phyloP scores from a whole-genome alignment of 2,797 vertebrate genomes.

The Schizopygopsis pylzovi region DNA sequence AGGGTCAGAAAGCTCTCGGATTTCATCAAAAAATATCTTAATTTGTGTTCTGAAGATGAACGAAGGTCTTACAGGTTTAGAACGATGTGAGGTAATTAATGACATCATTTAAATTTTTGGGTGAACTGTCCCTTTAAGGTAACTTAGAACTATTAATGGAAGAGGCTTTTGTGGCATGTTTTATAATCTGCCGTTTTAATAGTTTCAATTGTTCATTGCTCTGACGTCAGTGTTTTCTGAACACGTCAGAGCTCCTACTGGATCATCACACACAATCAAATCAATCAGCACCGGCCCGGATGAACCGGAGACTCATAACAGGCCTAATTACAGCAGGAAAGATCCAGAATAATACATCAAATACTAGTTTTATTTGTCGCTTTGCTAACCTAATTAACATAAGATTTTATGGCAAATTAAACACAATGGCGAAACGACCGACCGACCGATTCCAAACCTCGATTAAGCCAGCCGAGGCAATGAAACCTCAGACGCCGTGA shows the following conservation, averaged over 20 bases:
- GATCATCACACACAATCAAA: constrained; percentile 38
- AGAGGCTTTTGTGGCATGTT: neutral
- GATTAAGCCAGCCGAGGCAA: constrained; percentile 14
- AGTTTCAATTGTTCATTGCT: neutral
- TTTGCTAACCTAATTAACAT: constrained; percentile 26
- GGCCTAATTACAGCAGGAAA: neutral
- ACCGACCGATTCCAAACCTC: neutral
- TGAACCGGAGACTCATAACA: neutral
- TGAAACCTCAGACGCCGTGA: constrained; percentile 35
- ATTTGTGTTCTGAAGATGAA: neutral
- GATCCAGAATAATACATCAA: constrained; percentile 1
- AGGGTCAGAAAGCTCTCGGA: neutral
- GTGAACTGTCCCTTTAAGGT: neutral
- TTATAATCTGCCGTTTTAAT: neutral
- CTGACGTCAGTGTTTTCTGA: constrained; percentile 32
- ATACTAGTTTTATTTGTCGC: neutral
- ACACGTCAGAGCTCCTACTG: constrained; percentile 38
- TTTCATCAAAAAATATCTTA: neutral
- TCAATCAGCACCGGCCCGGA: constrained; percentile 36
- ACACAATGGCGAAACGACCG: constrained; percentile 11
- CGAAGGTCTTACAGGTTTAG: no score
- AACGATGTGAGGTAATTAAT: no score
- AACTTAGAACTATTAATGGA: neutral
- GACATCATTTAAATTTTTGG: no score
- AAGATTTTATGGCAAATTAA: neutral